Percentiles rank a stretch among this genome's conserved stretches.
Conservation (phyloP, 2,888 invertebrate species). For the Andrena minutula region DNA sequence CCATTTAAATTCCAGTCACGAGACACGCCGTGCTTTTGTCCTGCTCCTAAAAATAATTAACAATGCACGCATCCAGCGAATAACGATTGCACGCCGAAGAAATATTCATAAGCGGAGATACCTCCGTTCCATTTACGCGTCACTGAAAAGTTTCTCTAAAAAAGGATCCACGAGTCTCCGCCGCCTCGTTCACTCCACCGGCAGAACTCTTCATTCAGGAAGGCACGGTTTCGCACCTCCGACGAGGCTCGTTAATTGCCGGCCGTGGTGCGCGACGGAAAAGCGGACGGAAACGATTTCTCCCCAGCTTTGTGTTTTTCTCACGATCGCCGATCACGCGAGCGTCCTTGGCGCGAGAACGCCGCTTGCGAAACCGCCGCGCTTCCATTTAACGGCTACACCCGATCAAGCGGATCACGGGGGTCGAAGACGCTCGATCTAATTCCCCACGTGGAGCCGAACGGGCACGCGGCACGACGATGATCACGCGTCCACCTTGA, state of each 20-base stretch:
- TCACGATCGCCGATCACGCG: constrained; percentile 43
- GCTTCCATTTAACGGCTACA: constrained; percentile 53
- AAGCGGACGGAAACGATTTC: constrained; percentile 48
- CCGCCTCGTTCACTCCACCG: too few relatives aligned
- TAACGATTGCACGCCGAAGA: constrained; percentile 1
- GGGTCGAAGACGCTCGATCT: constrained; percentile 42
- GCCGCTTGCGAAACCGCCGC: constrained; percentile 31
- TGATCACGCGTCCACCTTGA: constrained; percentile 49
- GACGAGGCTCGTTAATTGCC: constrained; percentile 19
- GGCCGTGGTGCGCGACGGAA: constrained; percentile 30
- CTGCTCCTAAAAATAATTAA: constrained; percentile 21
- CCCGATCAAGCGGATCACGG: constrained; percentile 38
- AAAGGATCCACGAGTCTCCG: not conserved
- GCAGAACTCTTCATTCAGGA: constrained; percentile 16
- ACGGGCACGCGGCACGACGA: constrained; percentile 44
- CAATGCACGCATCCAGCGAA: constrained; percentile 4
- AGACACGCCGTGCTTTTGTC: not conserved
- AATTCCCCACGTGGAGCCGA: constrained; percentile 61
- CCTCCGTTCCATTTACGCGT: not conserved
- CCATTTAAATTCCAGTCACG: constrained; percentile 6
- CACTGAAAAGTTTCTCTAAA: not conserved
- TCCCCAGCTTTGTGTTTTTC: constrained; percentile 29
- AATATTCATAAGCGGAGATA: constrained; percentile 38
- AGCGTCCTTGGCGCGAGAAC: constrained; percentile 28
- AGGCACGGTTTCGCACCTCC: not conserved